Conservation (phyloP, 2,113 vertebrate genomes). For the Xiphophorus maculatus region DNA sequence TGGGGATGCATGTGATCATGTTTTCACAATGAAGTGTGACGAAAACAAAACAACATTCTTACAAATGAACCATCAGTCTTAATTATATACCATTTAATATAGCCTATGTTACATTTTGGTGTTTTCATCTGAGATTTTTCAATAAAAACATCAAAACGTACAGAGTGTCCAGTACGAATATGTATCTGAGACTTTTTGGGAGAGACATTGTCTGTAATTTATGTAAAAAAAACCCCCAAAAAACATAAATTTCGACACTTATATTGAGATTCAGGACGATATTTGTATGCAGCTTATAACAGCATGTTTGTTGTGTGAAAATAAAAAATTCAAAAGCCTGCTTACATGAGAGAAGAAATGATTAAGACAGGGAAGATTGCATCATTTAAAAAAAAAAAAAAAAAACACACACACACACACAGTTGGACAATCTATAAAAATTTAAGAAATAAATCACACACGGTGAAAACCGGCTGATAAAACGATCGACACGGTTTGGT, state of each 20-base stretch:
- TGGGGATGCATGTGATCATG: no score
- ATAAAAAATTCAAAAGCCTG: neutral
- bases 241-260: neutral
- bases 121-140: neutral
- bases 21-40: no score
- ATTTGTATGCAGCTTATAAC: neutral
- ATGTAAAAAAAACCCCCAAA: neutral
- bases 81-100: neutral
- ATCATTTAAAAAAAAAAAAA: neutral
- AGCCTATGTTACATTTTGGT: neutral
- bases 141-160: neutral
- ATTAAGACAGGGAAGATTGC: neutral
- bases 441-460: neutral
- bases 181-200: neutral
- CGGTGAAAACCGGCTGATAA: conserved; percentile 5
- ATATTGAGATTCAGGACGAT: neutral
- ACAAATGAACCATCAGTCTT: neutral
- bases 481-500: conserved; percentile 48
- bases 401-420: no score
- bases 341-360: neutral
- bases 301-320: neutral
- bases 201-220: neutral
- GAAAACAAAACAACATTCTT: no score
- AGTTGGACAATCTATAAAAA: neutral
- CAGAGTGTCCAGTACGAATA: neutral